Conservation (phyloP, 2,888 invertebrate genomes). For the Leptinotarsa juncta region DNA sequence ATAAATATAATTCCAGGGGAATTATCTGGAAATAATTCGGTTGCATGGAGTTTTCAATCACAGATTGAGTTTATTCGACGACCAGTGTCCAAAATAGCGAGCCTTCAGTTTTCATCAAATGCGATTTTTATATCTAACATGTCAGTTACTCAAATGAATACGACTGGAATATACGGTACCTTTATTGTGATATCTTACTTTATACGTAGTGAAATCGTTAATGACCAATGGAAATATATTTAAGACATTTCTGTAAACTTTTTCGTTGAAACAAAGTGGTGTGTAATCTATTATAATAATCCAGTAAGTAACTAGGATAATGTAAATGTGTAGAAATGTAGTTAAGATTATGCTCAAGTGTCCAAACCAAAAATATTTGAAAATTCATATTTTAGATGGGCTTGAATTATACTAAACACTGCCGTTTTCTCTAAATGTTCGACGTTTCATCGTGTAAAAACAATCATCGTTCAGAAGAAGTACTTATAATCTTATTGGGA, state of each 20-base stretch:
- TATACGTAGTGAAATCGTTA: slow-evolving; percentile 13
- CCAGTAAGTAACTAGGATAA: slow-evolving; percentile 17
- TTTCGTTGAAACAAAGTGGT: slow-evolving; percentile 11
- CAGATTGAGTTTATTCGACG: neutral
- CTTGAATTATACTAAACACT: slow-evolving; percentile 63
- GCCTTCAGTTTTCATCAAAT: slow-evolving; percentile 33
- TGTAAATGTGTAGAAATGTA: slow-evolving; percentile 38
- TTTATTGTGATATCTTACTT: slow-evolving; percentile 18
- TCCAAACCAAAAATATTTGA: slow-evolving; percentile 51
- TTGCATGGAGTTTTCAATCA: neutral
- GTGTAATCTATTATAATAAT: slow-evolving; percentile 14
- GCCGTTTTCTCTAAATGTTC: slow-evolving; percentile 61
- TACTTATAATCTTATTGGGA: neutral
- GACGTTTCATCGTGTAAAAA: slow-evolving; percentile 38
- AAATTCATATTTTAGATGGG: slow-evolving; percentile 55
- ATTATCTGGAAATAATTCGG: neutral
- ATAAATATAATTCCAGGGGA: slow-evolving; percentile 3
- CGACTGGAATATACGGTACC: slow-evolving; percentile 19
- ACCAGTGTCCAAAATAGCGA: neutral
- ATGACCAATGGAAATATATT: slow-evolving; percentile 20
- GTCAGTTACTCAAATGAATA: slow-evolving; percentile 3
- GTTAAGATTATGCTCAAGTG: slow-evolving; percentile 57
- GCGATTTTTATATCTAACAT: neutral
- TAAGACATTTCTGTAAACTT: slow-evolving; percentile 9
- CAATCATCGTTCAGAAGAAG: slow-evolving; percentile 10